phyloP scores from a whole-genome alignment of 2,888 invertebrate genomes.

The Homarus gammarus region DNA sequence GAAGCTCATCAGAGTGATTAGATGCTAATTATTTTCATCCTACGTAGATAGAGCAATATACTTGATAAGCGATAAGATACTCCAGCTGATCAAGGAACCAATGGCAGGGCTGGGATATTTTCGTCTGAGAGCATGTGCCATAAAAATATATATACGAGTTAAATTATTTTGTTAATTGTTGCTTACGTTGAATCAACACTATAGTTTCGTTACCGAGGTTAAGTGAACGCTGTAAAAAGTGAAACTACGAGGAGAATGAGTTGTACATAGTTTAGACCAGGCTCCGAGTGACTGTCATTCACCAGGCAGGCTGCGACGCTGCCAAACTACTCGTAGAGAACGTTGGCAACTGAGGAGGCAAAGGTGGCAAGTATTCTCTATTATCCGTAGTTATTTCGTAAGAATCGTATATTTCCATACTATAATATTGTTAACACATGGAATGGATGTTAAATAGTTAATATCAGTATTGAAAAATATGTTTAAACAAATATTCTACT shows the following conservation, averaged over 20 bases:
- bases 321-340: conserved; percentile 40
- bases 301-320: conserved; percentile 41
- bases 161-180: too few relatives aligned
- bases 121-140: too few relatives aligned
- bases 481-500: neutral
- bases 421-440: too few relatives aligned
- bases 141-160: too few relatives aligned
- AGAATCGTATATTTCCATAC: neutral
- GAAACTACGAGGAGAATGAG: conserved; percentile 20
- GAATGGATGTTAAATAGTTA: too few relatives aligned
- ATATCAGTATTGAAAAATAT: neutral
- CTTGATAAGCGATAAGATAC: conserved; percentile 22
- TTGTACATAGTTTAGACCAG: conserved; percentile 42
- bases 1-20: neutral
- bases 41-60: neutral
- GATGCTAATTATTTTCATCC: neutral
- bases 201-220: neutral
- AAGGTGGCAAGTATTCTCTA: conserved; percentile 29
- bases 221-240: neutral
- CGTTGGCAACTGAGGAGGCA: conserved; percentile 42
- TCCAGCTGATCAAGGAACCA: conserved; percentile 13
- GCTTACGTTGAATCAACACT: neutral
- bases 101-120: neutral
- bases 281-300: conserved; percentile 67
- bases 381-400: neutral